These are phyloP conservation scores for Eupeodes luniger DNA, from an alignment of 2,888 invertebrate genomes.

Conservation along the genomic window DNA sequence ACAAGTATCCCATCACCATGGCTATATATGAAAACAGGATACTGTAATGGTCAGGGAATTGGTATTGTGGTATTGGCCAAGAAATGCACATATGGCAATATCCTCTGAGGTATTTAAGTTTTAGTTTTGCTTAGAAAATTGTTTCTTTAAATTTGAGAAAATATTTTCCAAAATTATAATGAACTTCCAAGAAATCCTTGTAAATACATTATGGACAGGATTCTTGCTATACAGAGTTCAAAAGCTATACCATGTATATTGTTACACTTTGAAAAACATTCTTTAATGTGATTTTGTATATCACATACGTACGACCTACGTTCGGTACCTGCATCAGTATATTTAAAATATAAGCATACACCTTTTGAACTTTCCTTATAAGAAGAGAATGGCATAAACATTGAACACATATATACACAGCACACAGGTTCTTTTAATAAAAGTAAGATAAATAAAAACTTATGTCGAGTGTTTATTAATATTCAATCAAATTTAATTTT, in stretches of 20 bases:
- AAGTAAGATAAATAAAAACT: no score
- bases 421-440: no score
- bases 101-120: slow-evolving; percentile 64
- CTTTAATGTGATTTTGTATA: slow-evolving; percentile 26
- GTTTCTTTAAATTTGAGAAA: slow-evolving; percentile 63
- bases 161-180: slow-evolving; percentile 63
- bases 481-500: no score
- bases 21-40: slow-evolving; percentile 52
- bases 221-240: slow-evolving; percentile 26
- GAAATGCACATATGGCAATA: slow-evolving; percentile 62
- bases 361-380: background rate
- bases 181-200: slow-evolving; percentile 37
- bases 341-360: background rate
- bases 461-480: no score
- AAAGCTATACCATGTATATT: slow-evolving; percentile 37
- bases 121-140: slow-evolving; percentile 59
- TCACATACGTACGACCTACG: background rate
- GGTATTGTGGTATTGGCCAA: slow-evolving; percentile 58
- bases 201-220: slow-evolving; percentile 46
- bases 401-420: background rate
- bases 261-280: slow-evolving; percentile 23
- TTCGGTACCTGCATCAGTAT: background rate
- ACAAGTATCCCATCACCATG: slow-evolving; percentile 79
- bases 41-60: slow-evolving; percentile 48
- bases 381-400: background rate